Percentiles rank a stretch among this genome's conserved stretches.
phyloP scores from a whole-genome alignment of 2,797 vertebrate species.

The Diplodus puntazzo region DNA sequence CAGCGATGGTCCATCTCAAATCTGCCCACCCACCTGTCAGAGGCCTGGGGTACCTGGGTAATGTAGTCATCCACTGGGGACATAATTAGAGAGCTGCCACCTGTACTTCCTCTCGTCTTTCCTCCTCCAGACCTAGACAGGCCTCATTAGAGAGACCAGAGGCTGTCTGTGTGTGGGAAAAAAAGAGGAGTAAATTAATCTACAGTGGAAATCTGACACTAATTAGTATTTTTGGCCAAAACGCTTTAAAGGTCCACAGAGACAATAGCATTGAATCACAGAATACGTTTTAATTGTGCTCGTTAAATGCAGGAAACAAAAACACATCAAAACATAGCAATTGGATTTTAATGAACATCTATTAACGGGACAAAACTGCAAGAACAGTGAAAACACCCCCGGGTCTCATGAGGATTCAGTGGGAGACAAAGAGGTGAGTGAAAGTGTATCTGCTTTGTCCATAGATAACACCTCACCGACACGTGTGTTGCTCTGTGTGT shows the following conservation, averaged over 20 bases:
- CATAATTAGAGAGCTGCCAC: slow-evolving; percentile 81
- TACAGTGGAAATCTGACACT: slow-evolving; percentile 79
- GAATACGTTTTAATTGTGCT: slow-evolving; percentile 76
- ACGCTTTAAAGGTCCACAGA: slow-evolving; percentile 64
- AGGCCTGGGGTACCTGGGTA: slow-evolving; percentile 78
- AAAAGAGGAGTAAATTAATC: slow-evolving; percentile 70
- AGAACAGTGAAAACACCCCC: slow-evolving; percentile 47
- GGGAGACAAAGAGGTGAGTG: slow-evolving; percentile 24
- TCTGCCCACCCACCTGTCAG: slow-evolving; percentile 69
- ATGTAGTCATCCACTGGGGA: slow-evolving; percentile 83
- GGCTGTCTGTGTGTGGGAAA: slow-evolving; percentile 38
- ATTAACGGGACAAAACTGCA: slow-evolving; percentile 63
- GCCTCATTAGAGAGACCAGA: slow-evolving; percentile 75
- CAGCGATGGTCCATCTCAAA: slow-evolving; percentile 51
- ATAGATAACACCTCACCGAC: slow-evolving; percentile 16
- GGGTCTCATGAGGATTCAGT: slow-evolving; percentile 10
- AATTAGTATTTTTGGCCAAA: slow-evolving; percentile 81
- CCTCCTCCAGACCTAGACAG: slow-evolving; percentile 60
- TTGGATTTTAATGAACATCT: slow-evolving; percentile 74
- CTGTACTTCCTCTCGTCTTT: slow-evolving; percentile 69
- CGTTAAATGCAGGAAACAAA: slow-evolving; percentile 70
- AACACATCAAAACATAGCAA: slow-evolving; percentile 73
- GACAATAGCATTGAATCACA: slow-evolving; percentile 60
- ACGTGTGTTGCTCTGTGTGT: slow-evolving; percentile 7
- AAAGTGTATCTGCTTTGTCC: slow-evolving; percentile 19